A percentile compares a stretch with the other conserved stretches of the same genome.
Conservation (phyloP, 2,888 invertebrate genomes). For the Idaea straminata region DNA sequence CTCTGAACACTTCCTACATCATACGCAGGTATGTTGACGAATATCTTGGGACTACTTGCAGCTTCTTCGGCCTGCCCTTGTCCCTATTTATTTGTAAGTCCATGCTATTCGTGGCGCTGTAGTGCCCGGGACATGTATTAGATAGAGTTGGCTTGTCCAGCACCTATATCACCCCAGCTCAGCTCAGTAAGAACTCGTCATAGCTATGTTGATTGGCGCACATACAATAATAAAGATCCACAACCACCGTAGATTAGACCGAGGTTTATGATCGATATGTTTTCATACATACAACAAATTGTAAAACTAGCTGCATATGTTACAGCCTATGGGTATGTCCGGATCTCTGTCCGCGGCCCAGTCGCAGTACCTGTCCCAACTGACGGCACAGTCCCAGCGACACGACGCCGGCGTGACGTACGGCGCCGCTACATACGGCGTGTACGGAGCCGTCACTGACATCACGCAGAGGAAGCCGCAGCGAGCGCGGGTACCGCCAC, state of each 20-base stretch:
- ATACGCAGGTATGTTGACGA: constrained; percentile 29
- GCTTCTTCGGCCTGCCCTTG: background rate
- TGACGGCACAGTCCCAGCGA: constrained; percentile 70
- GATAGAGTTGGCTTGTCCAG: no score
- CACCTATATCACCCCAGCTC: no score
- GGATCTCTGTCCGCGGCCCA: constrained; percentile 82
- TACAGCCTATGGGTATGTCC: constrained; percentile 78
- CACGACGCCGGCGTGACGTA: constrained; percentile 58
- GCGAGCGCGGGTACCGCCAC: constrained; percentile 89
- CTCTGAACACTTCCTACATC: constrained; percentile 35
- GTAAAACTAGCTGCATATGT: no score
- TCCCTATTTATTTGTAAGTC: background rate
- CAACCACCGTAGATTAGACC: no score
- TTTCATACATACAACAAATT: no score
- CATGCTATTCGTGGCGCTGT: background rate
- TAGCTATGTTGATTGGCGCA: no score
- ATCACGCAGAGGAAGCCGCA: constrained; percentile 80
- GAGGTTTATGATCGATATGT: no score
- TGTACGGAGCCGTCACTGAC: constrained; percentile 34
- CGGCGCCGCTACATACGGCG: constrained; percentile 39
- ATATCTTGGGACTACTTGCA: constrained; percentile 19
- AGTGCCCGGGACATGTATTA: no score
- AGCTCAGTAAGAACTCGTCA: no score
- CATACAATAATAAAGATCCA: no score
- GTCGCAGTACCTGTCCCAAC: constrained; percentile 82